Evolutionary conservation across 1,140 invertebrate genomes (phyloP).

Genomic region (Drosophila mojavensis): DNA sequence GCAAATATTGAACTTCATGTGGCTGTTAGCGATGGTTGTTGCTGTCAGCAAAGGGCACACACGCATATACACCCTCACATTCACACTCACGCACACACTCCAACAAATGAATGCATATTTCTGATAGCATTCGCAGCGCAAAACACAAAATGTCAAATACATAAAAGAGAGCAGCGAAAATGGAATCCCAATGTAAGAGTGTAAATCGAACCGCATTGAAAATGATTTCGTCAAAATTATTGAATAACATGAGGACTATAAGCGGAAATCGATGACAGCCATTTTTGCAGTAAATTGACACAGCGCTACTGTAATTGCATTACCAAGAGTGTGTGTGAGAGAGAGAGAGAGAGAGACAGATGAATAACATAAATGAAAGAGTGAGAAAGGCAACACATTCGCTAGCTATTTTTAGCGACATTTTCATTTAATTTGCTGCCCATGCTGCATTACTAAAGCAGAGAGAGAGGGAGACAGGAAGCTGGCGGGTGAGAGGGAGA

Average conservation of each 20-base stretch:
- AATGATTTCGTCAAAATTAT: conserved; percentile 72
- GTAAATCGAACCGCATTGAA: conserved; percentile 60
- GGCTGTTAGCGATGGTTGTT: conserved; percentile 35
- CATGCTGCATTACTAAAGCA: conserved; percentile 78
- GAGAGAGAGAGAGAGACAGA: neutral
- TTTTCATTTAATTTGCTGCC: conserved; percentile 82
- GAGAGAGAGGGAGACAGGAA: neutral
- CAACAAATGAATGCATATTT: conserved; percentile 68
- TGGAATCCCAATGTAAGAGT: conserved; percentile 37
- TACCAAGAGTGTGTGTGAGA: conserved; percentile 6
- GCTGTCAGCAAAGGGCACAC: conserved; percentile 23
- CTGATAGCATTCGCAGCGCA: conserved; percentile 72
- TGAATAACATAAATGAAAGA: neutral
- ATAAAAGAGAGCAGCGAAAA: conserved; percentile 60
- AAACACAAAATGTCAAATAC: conserved; percentile 76
- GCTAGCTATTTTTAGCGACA: conserved; percentile 73
- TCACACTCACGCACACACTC: conserved; percentile 11
- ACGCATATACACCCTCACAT: conserved; percentile 20
- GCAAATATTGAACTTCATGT: conserved; percentile 72
- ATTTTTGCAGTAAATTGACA: conserved; percentile 78
- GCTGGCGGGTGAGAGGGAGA: neutral
- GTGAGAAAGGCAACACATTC: conserved; percentile 57
- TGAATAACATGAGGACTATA: conserved; percentile 52
- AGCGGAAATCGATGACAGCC: conserved; percentile 80
- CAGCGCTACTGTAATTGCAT: conserved; percentile 74